A percentile compares a stretch with the other conserved stretches of the same genome.
phyloP scores from a whole-genome alignment of 1,140 invertebrate species.

The Neodiprion fabricii region DNA sequence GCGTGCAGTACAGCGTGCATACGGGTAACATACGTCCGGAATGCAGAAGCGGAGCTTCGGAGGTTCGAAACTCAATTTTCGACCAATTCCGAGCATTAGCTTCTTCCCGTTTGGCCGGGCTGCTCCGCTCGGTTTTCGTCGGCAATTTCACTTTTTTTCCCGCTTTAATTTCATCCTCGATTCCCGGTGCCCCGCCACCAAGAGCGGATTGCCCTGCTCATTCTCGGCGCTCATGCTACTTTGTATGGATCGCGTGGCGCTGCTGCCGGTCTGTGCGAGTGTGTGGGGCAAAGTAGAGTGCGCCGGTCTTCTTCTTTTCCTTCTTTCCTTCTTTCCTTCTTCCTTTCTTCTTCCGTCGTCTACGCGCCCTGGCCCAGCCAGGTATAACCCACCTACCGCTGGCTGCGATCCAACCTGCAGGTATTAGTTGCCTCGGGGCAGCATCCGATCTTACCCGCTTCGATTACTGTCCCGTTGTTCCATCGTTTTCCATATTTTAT shows the following conservation, averaged over 20 bases:
- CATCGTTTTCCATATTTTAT: constrained; percentile 7
- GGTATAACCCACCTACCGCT: background rate
- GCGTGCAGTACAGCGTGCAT: too few relatives aligned
- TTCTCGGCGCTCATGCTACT: background rate
- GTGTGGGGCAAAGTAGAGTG: too few relatives aligned
- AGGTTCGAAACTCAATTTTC: background rate
- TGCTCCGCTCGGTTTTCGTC: background rate
- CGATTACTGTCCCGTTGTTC: constrained; percentile 3
- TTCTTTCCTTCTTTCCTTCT: too few relatives aligned
- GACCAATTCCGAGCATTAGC: background rate
- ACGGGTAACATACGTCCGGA: too few relatives aligned
- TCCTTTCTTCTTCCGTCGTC: background rate
- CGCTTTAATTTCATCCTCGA: constrained; percentile 7
- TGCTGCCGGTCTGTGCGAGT: background rate
- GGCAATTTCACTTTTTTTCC: background rate
- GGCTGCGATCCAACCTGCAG: background rate
- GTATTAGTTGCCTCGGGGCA: background rate
- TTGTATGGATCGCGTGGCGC: background rate
- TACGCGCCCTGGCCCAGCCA: background rate
- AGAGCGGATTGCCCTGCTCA: too few relatives aligned
- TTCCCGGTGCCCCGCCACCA: background rate
- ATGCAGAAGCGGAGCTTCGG: background rate
- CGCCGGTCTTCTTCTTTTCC: too few relatives aligned
- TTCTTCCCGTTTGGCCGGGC: background rate
- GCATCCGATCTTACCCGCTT: constrained; percentile 1